A percentile compares a stretch with the other conserved stretches of the same genome.
These are phyloP conservation scores for Nebria ingens DNA, from an alignment of 1,140 invertebrate genomes.

Conservation along the genomic window DNA sequence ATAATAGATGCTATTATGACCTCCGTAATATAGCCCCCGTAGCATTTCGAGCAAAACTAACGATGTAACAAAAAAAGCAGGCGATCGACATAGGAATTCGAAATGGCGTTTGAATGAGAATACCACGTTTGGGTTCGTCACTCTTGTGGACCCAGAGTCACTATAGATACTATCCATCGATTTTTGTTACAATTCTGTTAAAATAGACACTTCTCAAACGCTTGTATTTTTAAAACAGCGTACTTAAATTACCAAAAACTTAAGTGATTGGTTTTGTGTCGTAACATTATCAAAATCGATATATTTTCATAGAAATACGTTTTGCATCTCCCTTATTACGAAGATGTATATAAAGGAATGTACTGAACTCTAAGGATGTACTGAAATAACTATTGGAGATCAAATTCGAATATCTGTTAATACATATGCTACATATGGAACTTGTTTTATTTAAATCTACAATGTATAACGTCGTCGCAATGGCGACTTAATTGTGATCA, in stretches of 20 bases:
- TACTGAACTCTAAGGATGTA: too few species aligned
- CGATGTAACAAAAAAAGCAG: neutral
- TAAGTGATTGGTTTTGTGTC: neutral
- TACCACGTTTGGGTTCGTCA: neutral
- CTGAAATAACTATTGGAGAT: too few species aligned
- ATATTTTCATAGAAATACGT: neutral
- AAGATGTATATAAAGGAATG: too few species aligned
- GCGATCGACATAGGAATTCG: neutral
- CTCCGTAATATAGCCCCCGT: neutral
- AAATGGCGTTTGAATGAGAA: neutral
- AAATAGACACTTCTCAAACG: neutral
- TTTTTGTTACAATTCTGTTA: neutral
- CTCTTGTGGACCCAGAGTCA: too few species aligned
- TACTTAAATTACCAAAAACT: neutral
- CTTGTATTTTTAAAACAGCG: neutral
- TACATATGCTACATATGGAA: too few species aligned
- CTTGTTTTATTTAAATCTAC: too few species aligned
- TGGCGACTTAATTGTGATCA: too few species aligned
- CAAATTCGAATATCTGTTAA: too few species aligned
- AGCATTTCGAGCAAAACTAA: slow-evolving; percentile 4
- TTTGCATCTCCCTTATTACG: too few species aligned
- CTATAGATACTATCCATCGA: neutral
- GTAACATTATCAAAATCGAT: neutral
- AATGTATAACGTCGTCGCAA: too few species aligned
- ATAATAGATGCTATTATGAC: slow-evolving; percentile 7